Conservation (phyloP, 2,888 invertebrate genomes). For the Cephus runcator region DNA sequence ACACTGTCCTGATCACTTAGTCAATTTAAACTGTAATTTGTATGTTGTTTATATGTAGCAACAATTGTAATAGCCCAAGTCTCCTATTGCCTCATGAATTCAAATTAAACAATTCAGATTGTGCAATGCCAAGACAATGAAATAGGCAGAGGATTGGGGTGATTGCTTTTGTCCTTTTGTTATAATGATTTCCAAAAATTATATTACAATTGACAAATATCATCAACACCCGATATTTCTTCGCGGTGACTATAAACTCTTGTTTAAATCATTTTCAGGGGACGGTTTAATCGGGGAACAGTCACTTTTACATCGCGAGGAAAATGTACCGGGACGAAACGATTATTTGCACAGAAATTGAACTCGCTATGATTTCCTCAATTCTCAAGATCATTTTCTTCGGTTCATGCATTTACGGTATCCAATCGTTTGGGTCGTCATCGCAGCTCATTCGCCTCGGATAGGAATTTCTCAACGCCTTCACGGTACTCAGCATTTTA, state of each 20-base stretch:
- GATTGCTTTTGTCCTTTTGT: neutral
- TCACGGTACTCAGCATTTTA: slow-evolving; percentile 17
- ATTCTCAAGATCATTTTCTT: neutral
- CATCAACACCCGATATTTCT: neutral
- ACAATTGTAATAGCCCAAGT: neutral
- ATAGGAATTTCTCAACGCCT: slow-evolving; percentile 9
- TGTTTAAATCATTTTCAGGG: neutral
- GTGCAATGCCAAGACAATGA: neutral
- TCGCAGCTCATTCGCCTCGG: slow-evolving; percentile 1
- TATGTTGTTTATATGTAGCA: neutral
- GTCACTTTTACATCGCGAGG: neutral
- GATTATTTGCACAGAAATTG: neutral
- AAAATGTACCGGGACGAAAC: neutral
- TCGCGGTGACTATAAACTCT: neutral
- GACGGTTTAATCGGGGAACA: neutral
- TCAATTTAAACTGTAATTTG: neutral
- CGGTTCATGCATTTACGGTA: neutral
- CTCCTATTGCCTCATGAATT: too few species aligned
- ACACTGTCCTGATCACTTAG: neutral
- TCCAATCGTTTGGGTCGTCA: neutral
- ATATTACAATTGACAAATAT: neutral
- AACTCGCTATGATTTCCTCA: neutral
- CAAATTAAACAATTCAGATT: neutral
- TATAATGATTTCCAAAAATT: neutral
- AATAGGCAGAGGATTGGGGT: neutral